Evolutionary conservation across 2,797 vertebrate species (phyloP).

Genomic region (Anisognathus igniventris): DNA sequence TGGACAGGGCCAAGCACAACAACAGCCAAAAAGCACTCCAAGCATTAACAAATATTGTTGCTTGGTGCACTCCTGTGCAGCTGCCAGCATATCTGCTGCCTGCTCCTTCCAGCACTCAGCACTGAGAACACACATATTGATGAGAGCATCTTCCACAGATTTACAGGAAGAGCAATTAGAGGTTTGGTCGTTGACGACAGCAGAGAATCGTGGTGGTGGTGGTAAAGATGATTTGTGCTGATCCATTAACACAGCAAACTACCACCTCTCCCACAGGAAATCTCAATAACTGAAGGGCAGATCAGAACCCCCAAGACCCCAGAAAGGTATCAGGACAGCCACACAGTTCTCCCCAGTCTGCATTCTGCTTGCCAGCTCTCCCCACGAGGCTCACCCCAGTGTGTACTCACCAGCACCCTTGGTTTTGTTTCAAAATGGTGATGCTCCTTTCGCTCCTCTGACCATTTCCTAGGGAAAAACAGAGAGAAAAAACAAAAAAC

Average conservation of each 20-base stretch:
- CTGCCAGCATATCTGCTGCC: neutral
- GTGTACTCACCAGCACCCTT: conserved; percentile 58
- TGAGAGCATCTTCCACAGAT: neutral
- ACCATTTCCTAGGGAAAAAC: conserved; percentile 62
- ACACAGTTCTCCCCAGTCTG: fast-evolving
- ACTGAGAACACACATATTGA: neutral
- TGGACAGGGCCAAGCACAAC: neutral
- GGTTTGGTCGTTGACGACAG: neutral
- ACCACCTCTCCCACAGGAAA: neutral
- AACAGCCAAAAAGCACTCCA: conserved; percentile 13
- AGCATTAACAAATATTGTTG: conserved; percentile 37
- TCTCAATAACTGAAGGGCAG: neutral
- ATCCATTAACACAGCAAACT: neutral
- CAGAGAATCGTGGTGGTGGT: neutral
- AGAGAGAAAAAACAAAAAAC: neutral
- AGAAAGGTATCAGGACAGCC: neutral
- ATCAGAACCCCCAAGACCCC: neutral
- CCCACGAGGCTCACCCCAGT: neutral
- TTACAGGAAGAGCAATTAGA: conserved; percentile 21
- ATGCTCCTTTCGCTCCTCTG: conserved; percentile 30
- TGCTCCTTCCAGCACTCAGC: neutral
- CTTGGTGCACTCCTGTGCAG: neutral
- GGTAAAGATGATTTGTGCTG: neutral
- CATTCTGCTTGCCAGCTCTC: neutral
- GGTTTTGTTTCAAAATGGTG: conserved; percentile 43